Evolutionary conservation across 2,797 vertebrate species (phyloP), one percentile per base, ranked within the genome.

Genomic region (Leucoraja ocellata): DNA sequence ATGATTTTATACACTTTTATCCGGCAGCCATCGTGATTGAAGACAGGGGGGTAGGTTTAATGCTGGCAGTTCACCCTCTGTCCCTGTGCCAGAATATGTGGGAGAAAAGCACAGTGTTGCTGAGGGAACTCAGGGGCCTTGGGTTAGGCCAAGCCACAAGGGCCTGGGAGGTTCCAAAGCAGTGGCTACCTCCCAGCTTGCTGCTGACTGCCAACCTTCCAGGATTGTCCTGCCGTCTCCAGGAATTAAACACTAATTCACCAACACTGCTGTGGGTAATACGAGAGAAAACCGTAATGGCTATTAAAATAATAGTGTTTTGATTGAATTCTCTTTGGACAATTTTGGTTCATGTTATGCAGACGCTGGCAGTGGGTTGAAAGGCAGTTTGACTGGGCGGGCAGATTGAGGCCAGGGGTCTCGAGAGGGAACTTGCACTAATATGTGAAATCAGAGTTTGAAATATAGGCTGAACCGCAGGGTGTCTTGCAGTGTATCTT

Each of bases 121-220:
- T 36, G 84, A 65, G n/a, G 1, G 28, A 86, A 86, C 54, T 86
- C 83, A 6, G 58, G 28, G 63, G 61, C 84, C 68, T 16, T 16
- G 63, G 36, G n/a, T 11, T 68, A 68, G 84, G 84, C 84, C 84
- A 88, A 88, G 84, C 84, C 84, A 88, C 84, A 68, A 21, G n/a
- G 18, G 63, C 63, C 84, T 88, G 61, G 84, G 61, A 36, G 61
- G 84, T 88, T 32, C 84, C 7, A 8, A 4, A 32, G 61, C 58
- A 63, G n/a, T 86, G 83, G 83, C 58, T 86, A 86, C 83, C 25
- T 86, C 83, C 58, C 58, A 86, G 83, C 28, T 61, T 32, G 58
- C 16, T 65, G 8, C 28, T 32, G 13, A 32, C 13, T 86, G 58
- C 28, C 61, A 88, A 16, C 28, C 63, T 63, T 68, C 63, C 84